Evolutionary conservation across 1,140 invertebrate genomes (phyloP).

Genomic region (Patella vulgata): DNA sequence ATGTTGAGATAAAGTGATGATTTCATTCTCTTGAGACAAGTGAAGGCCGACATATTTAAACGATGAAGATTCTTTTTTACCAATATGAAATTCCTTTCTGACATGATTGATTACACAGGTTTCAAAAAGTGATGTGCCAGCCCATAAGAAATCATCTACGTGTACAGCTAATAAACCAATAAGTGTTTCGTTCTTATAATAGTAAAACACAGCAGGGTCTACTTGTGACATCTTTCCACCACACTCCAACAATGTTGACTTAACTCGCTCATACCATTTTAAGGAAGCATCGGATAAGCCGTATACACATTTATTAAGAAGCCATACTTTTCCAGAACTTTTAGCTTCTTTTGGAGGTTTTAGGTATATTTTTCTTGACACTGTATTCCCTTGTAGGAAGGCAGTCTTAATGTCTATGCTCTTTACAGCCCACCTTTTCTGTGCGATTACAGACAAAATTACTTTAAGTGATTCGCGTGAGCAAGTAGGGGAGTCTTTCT

Average conservation of each 20-base stretch:
- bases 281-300: too few species aligned
- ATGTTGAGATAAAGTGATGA: too few species aligned
- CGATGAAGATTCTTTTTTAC: conserved; percentile 7
- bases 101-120: conserved; percentile 17
- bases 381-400: conserved; percentile 19
- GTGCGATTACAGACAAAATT: conserved; percentile 12
- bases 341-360: neutral
- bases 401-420: conserved; percentile 30
- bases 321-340: too few species aligned
- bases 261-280: too few species aligned
- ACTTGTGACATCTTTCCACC: too few species aligned
- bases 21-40: too few species aligned
- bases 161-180: too few species aligned
- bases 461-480: conserved; percentile 14
- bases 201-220: too few species aligned
- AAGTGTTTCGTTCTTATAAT: too few species aligned
- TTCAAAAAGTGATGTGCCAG: conserved; percentile 20
- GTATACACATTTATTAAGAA: too few species aligned
- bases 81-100: conserved; percentile 14
- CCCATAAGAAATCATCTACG: conserved; percentile 37
- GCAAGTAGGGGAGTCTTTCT: conserved; percentile 16
- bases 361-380: neutral
- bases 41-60: too few species aligned
- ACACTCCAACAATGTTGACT: too few species aligned
- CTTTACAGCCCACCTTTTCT: conserved; percentile 4